Base-by-base conservation (phyloP, 2,797 vertebrate genomes). In the Avahi laniger region DNA sequence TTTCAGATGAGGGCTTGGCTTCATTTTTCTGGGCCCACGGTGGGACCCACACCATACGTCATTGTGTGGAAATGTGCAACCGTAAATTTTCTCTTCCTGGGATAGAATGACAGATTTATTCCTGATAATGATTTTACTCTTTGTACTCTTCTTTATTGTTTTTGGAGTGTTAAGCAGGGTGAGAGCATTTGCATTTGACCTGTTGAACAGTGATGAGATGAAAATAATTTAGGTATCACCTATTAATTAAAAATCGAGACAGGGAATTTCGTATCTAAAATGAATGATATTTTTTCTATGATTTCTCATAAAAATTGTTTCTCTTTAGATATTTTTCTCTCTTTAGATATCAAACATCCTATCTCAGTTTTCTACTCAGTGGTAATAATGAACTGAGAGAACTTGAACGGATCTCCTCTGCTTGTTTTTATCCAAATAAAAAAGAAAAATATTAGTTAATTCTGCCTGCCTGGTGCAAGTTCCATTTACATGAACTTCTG, bases 1-100 rank as follows among this genome's bases (percentile, higher is more conserved):
- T 93, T 97, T 87, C 95, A 95, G 50, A 30, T 59, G 46, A 94
- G 15, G 65, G 70, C 76, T 54, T 43, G 50, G 24, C 14, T 91
- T 65, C 50, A 17, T 88, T 80, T 90, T 69, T 88, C 43, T 83
- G 38, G 79, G 50, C n/a, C 0, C 65, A 69, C 1, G 0, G n/a
- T 82, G 79, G 70, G n/a, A 33, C 18, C 52, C 2, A 28, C 50
- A 33, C 0, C 52, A 17, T 30, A 20, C 0, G 1, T 93, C 46
- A 92, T 13, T 24, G 57, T 22, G 61, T 57, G 20, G 65, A 75
- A 30, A 65, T 57, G n/a, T 2, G 0, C 82, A 82, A 13, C 1
- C 30, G 59, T 78, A 24, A 72, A 46, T 30, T 85, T 26, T 1
- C 1, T 18, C 50, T 76, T 75, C 94, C 70, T 50, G 2, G 9